These are phyloP conservation scores for Hemichromis elongatus DNA, from an alignment of 2,113 vertebrate genomes.

Conservation along the genomic window DNA sequence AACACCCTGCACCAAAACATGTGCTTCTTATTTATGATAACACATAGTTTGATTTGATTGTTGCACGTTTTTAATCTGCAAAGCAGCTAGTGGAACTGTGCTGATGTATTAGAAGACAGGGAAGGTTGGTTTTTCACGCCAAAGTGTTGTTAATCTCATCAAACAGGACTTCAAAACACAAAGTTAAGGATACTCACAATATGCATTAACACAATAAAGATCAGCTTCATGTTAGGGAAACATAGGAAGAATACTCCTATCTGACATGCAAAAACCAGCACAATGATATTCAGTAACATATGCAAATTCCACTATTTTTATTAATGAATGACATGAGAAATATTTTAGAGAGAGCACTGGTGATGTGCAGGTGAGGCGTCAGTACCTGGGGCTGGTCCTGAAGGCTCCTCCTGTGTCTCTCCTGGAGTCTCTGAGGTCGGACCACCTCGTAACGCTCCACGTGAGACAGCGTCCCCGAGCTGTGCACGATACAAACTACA, in stretches of 20 bases:
- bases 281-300: accelerated
- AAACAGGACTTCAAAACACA: background rate
- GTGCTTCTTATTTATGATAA: background rate
- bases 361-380: background rate
- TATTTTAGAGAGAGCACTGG: background rate
- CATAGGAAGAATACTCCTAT: background rate
- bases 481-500: conserved; percentile 22
- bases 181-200: accelerated
- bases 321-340: background rate
- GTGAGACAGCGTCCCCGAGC: conserved; percentile 33
- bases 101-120: background rate
- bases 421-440: conserved; percentile 59
- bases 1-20: background rate
- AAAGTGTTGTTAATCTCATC: accelerated
- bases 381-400: conserved; percentile 42
- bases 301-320: background rate
- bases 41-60: background rate
- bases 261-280: background rate
- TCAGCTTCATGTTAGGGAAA: background rate
- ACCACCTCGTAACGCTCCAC: conserved; percentile 72
- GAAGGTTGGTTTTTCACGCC: background rate
- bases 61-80: background rate
- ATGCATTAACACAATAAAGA: background rate
- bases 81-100: background rate
- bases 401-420: conserved; percentile 60